A percentile compares a stretch with the other conserved stretches of the same genome.
These are phyloP conservation scores for Isotomurus palustris DNA, from an alignment of 2,888 invertebrate species.

Conservation along the genomic window DNA sequence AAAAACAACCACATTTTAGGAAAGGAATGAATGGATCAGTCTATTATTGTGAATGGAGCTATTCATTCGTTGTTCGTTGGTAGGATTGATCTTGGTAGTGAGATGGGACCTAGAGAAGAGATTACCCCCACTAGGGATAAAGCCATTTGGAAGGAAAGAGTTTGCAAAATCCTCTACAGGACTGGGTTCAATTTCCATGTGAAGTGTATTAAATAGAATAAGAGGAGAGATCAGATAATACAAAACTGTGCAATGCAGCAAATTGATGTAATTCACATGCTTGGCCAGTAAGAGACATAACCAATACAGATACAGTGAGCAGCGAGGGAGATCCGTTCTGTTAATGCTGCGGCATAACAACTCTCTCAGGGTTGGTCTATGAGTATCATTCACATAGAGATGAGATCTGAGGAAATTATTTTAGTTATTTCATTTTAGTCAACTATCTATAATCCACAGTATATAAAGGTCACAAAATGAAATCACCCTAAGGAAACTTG, in stretches of 20 bases:
- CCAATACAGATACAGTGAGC: too few relatives aligned
- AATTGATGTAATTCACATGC: slow-evolving; percentile 2
- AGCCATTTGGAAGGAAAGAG: background rate
- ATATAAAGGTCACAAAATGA: too few relatives aligned
- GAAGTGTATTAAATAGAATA: slow-evolving; percentile 8
- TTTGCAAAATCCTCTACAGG: background rate
- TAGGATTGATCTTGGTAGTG: too few relatives aligned
- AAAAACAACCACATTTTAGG: too few relatives aligned
- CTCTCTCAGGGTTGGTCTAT: background rate
- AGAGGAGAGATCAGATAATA: slow-evolving; percentile 2
- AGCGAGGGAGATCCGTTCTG: too few relatives aligned
- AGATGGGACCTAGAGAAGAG: too few relatives aligned
- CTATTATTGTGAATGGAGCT: too few relatives aligned
- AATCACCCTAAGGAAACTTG: too few relatives aligned
- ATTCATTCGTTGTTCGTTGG: too few relatives aligned
- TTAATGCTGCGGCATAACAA: background rate
- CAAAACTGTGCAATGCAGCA: background rate
- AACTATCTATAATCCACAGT: background rate
- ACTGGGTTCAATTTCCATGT: slow-evolving; percentile 7
- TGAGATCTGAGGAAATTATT: background rate
- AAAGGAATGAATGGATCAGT: too few relatives aligned
- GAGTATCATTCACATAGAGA: too few relatives aligned
- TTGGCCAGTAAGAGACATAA: too few relatives aligned
- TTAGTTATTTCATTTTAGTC: slow-evolving; percentile 1
- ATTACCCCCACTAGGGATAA: slow-evolving; percentile 2